Percentiles rank a stretch among this genome's conserved stretches.
phyloP scores from a whole-genome alignment of 2,113 vertebrate species.

The Zosterops lateralis region DNA sequence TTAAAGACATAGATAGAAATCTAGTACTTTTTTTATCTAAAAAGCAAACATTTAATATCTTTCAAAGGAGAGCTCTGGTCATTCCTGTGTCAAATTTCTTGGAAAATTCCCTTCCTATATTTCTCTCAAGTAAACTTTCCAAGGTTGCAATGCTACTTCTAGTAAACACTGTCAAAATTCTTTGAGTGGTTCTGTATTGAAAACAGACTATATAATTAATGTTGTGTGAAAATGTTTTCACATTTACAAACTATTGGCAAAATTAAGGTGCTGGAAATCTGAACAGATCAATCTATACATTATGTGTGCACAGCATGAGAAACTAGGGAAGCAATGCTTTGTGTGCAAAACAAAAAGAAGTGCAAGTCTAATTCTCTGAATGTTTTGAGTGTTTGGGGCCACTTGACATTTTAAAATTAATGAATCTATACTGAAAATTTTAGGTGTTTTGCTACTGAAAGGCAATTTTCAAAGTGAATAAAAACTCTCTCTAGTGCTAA shows the following conservation, averaged over 20 bases:
- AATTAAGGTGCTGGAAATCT: not conserved
- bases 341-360: not conserved
- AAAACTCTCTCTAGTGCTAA: not conserved
- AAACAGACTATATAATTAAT: not conserved
- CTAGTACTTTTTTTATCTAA: not conserved
- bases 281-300: not conserved
- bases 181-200: not conserved
- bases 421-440: not conserved
- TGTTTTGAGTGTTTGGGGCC: not conserved
- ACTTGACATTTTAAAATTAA: not conserved
- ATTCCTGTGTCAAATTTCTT: not conserved
- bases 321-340: not conserved
- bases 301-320: not conserved
- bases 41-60: not conserved
- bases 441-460: not conserved
- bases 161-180: not conserved
- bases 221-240: not conserved
- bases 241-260: slow-evolving; percentile 1
- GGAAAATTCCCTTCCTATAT: not conserved
- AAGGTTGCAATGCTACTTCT: not conserved
- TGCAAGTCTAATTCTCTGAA: not conserved
- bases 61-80: not conserved
- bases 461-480: not conserved
- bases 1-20: not conserved
- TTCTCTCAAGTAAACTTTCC: not conserved